Evolutionary conservation across 2,113 vertebrate genomes (phyloP), one percentile per base, ranked within the genome.

Genomic region (Rhipidura dahli): DNA sequence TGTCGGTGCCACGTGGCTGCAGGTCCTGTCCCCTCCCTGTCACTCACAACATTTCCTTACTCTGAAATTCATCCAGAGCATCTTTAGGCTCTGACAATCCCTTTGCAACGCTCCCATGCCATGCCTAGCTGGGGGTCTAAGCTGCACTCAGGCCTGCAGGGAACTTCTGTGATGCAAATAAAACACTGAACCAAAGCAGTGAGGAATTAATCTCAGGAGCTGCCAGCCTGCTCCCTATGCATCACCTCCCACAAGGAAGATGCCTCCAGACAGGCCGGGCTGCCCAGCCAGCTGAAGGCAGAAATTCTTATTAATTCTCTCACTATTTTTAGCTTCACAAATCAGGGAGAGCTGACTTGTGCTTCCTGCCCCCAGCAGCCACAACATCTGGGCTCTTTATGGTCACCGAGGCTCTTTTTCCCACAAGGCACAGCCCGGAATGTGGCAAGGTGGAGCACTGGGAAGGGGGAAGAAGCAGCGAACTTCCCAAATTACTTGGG

Each of bases 321-420:
- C 59, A 3, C 51, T 90, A 87, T 91, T 92, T 88, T 90, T 82
- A 95, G 85, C 53, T 80, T 66, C 20, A 1, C 68, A 40, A 92
- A 79, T 42, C 85, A 76, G 44, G 39, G 59, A 61, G 28, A 77
- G 72, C 83, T 45, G 60, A 56, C 39, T 90, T 1, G 5, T 4
- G 12, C 64, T 95, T 96, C 96, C 92, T 94, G 83, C 83, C 50
- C 47, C 76, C 8, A 22, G 87, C 8, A 22, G 86, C 73, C 66
- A 61, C 50, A 79, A 86, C 96, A 97, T 95, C 95, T 97, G 95
- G 95, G 75, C 69, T 90, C 89, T 87, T 83, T 49, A 23, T 26
- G 84, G 82, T 49, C 71, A 50, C 24, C 64, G 20, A 8, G 37
- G 44, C 45, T 77, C 56, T 60, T 91, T 91, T 87, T 90, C 94